Evolutionary conservation across 2,888 invertebrate genomes (phyloP).

Genomic region (Drosophila phalerata): DNA sequence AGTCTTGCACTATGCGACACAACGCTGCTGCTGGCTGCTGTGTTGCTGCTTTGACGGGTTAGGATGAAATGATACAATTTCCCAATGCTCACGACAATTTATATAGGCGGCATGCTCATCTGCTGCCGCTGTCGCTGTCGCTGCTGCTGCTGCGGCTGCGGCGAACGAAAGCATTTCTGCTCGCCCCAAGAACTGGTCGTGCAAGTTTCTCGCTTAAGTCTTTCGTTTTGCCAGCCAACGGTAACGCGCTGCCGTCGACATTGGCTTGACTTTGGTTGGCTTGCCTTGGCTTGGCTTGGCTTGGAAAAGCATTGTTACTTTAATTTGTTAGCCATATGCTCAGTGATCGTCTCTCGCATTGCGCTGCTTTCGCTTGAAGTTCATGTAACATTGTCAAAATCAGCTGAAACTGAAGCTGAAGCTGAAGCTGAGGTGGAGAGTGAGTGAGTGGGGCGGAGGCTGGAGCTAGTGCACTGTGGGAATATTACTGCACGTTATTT

Average conservation of each 20-base stretch:
- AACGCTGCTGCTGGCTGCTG: slow-evolving; percentile 75
- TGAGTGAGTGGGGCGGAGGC: slow-evolving; percentile 18
- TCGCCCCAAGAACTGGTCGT: slow-evolving; percentile 69
- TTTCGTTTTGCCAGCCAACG: slow-evolving; percentile 78
- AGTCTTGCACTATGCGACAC: slow-evolving; percentile 69
- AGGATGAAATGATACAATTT: slow-evolving; percentile 86
- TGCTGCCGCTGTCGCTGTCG: slow-evolving; percentile 50
- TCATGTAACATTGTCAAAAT: slow-evolving; percentile 84
- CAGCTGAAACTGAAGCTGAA: slow-evolving; percentile 42
- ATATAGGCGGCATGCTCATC: slow-evolving; percentile 85
- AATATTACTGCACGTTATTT: slow-evolving; percentile 32
- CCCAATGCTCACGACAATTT: slow-evolving; percentile 86
- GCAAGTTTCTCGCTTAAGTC: slow-evolving; percentile 82
- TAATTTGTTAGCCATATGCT: slow-evolving; percentile 69
- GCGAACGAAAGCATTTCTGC: slow-evolving; percentile 65
- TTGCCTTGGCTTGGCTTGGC: slow-evolving; percentile 43
- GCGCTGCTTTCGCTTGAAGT: slow-evolving; percentile 82
- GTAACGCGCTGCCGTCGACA: slow-evolving; percentile 49
- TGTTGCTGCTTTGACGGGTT: slow-evolving; percentile 86
- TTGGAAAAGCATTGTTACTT: slow-evolving; percentile 73
- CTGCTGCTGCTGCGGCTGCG: slow-evolving; percentile 35
- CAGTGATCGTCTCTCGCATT: slow-evolving; percentile 30
- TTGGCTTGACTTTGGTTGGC: slow-evolving; percentile 17
- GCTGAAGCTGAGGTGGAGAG: slow-evolving; percentile 27
- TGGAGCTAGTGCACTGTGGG: slow-evolving; percentile 52